A percentile compares a stretch with the other conserved stretches of the same genome.
Evolutionary conservation across 2,888 invertebrate species (phyloP).

Genomic region (Apamea anceps): DNA sequence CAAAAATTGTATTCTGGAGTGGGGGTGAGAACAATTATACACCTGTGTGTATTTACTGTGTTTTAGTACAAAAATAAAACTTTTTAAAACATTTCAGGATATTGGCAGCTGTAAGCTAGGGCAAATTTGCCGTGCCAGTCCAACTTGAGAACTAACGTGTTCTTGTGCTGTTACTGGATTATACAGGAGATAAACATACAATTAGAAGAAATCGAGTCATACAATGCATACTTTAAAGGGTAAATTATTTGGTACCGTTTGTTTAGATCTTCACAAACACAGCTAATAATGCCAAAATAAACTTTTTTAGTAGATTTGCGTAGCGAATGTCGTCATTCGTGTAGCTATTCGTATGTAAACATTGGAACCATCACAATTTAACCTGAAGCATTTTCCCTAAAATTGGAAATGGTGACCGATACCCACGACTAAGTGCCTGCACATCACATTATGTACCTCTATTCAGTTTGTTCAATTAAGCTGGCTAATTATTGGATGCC

Average conservation of each 20-base stretch:
- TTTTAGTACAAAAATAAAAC: background rate
- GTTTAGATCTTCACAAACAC: background rate
- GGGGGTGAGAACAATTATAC: background rate
- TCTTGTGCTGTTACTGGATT: too few species aligned
- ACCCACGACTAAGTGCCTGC: too few species aligned
- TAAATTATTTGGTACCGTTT: background rate
- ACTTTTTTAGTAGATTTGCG: background rate
- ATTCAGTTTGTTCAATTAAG: background rate
- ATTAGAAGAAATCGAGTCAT: too few species aligned
- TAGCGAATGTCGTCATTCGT: too few species aligned
- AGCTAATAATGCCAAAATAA: slow-evolving; percentile 6
- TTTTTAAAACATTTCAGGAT: too few species aligned
- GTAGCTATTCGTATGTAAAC: background rate
- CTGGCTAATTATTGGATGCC: background rate
- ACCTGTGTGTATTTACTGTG: background rate
- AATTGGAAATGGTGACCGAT: background rate
- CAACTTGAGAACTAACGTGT: too few species aligned
- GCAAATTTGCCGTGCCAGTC: too few species aligned
- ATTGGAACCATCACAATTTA: background rate
- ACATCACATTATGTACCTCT: too few species aligned
- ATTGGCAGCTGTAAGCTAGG: background rate
- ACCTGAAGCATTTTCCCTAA: background rate
- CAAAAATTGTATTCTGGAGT: background rate
- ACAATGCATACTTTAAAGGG: too few species aligned
- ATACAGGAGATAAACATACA: too few species aligned